Evolutionary conservation across 2,113 vertebrate genomes (phyloP).

Genomic region (Agelaius tricolor): DNA sequence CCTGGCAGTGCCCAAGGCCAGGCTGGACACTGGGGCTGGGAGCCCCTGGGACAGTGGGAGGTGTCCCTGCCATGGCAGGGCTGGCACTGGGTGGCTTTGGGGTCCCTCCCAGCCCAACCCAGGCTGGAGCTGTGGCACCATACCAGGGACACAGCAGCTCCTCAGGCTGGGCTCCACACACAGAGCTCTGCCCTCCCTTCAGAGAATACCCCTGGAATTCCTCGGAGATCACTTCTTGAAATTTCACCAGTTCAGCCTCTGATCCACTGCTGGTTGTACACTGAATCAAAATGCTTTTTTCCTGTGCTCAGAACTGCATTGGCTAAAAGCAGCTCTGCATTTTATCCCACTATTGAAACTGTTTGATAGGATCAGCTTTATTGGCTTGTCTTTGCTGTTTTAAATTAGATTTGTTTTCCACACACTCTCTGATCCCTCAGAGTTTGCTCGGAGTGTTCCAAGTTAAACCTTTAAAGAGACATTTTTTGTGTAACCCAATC

Average conservation of each 20-base stretch:
- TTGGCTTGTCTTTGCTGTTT: not conserved
- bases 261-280: not conserved
- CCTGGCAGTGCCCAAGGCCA: not conserved
- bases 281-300: not conserved
- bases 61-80: not conserved
- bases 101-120: fast-evolving
- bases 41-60: not conserved
- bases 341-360: not conserved
- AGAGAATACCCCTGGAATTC: not conserved
- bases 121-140: not conserved
- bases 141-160: not conserved
- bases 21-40: not conserved
- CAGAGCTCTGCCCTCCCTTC: not conserved
- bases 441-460: not conserved
- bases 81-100: fast-evolving
- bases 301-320: not conserved
- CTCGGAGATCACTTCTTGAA: not conserved
- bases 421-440: not conserved
- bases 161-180: not conserved
- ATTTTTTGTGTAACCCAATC: not conserved
- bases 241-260: not conserved
- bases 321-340: not conserved
- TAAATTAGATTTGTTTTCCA: not conserved
- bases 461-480: not conserved
- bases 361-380: not conserved